Conservation (phyloP, 2,113 vertebrate genomes). For the Chaetops frenatus region DNA sequence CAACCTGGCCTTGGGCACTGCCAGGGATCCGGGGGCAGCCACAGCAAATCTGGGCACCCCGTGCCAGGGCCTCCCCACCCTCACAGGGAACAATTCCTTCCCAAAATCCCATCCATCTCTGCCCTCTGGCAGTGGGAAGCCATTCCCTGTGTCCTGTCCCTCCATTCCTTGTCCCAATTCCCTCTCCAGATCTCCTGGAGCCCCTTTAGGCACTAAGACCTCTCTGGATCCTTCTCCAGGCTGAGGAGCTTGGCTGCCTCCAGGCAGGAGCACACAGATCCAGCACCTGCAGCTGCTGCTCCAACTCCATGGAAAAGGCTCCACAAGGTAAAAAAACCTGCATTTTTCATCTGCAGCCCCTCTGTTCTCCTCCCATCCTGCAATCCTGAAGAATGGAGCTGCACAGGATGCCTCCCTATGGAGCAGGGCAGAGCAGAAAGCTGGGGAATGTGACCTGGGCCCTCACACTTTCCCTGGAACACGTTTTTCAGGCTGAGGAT, state of each 20-base stretch:
- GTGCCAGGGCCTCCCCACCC: fast-evolving
- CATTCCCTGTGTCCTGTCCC: background rate
- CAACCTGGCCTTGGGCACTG: background rate
- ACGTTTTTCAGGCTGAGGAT: background rate
- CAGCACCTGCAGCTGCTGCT: background rate
- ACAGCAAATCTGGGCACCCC: background rate
- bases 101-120: fast-evolving
- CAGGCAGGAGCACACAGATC: fast-evolving
- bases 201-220: background rate
- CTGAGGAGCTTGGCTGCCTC: background rate
- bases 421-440: background rate
- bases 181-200: background rate
- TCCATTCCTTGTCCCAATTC: background rate
- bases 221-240: background rate
- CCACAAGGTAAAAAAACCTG: background rate
- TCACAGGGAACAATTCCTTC: background rate
- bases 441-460: background rate
- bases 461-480: background rate
- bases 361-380: background rate
- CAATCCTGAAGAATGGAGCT: fast-evolving
- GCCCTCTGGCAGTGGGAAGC: background rate
- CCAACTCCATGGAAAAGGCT: background rate
- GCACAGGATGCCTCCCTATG: background rate
- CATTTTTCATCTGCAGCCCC: background rate
- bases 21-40: background rate